phyloP scores from a whole-genome alignment of 2,797 vertebrate species.

The Chloroceryle inda region DNA sequence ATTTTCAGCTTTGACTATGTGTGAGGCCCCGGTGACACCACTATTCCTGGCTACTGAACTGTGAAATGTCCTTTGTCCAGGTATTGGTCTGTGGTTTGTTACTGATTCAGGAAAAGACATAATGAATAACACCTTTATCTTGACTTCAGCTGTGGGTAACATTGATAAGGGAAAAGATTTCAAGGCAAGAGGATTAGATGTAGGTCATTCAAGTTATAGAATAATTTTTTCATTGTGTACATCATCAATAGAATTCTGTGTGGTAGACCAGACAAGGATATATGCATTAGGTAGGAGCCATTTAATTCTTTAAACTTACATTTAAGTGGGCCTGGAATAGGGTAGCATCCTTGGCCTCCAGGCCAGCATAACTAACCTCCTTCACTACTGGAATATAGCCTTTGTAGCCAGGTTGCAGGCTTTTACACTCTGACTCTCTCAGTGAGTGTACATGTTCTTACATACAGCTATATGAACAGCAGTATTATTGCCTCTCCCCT shows the following conservation, averaged over 20 bases:
- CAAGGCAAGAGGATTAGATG: neutral
- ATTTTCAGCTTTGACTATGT: neutral
- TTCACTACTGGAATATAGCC: neutral
- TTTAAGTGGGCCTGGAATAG: neutral
- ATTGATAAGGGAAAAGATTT: neutral
- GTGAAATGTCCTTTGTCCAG: neutral
- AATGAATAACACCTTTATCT: neutral
- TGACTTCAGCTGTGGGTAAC: neutral
- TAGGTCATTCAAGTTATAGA: neutral
- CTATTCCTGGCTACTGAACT: neutral
- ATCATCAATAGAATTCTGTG: neutral
- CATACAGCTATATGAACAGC: neutral
- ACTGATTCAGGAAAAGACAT: neutral
- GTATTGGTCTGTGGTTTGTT: neutral
- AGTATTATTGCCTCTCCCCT: neutral
- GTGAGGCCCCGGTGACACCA: neutral
- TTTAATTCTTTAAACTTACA: neutral
- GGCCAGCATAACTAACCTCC: neutral
- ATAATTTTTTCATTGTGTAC: neutral
- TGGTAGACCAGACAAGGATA: neutral
- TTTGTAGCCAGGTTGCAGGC: neutral
- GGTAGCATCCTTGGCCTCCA: neutral
- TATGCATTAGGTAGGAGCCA: neutral
- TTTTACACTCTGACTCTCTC: neutral
- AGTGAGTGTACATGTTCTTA: neutral